Conservation (phyloP, 2,888 invertebrate genomes). For the Ormyrus thymus region DNA sequence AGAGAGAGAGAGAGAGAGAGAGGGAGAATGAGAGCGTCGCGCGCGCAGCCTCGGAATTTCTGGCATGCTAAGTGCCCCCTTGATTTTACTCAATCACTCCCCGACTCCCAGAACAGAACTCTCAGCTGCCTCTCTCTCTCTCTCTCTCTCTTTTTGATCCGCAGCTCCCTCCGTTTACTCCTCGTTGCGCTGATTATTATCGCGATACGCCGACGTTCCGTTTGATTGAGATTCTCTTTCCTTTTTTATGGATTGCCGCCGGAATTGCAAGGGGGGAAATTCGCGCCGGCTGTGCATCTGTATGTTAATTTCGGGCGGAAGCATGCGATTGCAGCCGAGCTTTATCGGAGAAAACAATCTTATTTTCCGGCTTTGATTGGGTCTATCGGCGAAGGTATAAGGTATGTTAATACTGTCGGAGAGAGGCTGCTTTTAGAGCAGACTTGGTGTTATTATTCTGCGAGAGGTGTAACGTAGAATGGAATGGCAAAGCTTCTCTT, state of each 20-base stretch:
- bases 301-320: constrained; percentile 9
- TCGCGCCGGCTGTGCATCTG: constrained; percentile 1
- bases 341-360: constrained; percentile 8
- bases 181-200: background rate
- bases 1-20: constrained; percentile 3
- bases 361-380: constrained; percentile 19
- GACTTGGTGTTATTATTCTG: too few relatives aligned
- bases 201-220: constrained; percentile 2
- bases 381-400: background rate
- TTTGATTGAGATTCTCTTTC: too few relatives aligned
- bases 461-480: too few relatives aligned
- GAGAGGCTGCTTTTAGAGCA: too few relatives aligned
- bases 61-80: constrained; percentile 61
- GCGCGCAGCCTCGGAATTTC: constrained; percentile 54
- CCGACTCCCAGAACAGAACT: constrained; percentile 42
- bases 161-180: background rate
- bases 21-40: background rate
- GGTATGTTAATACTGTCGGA: constrained; percentile 8
- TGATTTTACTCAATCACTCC: constrained; percentile 63
- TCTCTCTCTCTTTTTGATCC: constrained; percentile 34
- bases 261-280: background rate
- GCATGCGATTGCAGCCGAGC: background rate
- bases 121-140: constrained; percentile 17
- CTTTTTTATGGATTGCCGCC: background rate
- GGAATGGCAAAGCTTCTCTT: too few relatives aligned